Conservation (phyloP, 2,888 invertebrate species). For the Endotricha flammealis region DNA sequence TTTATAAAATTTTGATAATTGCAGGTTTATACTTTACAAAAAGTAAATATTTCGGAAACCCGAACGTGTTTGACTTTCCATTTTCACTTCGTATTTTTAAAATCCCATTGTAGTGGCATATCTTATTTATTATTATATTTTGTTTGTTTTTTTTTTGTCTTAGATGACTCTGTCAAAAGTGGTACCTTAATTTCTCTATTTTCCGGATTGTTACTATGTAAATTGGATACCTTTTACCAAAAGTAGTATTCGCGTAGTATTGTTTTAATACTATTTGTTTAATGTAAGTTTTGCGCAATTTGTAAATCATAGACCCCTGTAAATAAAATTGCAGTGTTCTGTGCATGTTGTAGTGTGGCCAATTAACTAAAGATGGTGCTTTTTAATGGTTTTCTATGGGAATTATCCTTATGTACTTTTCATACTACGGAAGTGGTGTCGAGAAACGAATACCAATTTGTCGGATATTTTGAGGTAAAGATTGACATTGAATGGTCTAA, state of each 20-base stretch:
- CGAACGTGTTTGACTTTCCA: too few species aligned
- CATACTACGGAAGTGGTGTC: too few species aligned
- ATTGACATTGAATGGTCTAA: too few species aligned
- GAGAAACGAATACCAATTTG: too few species aligned
- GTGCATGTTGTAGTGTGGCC: constrained; percentile 20
- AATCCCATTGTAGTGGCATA: constrained; percentile 8
- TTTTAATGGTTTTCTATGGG: too few species aligned
- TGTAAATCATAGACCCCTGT: constrained; percentile 10
- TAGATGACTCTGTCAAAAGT: constrained; percentile 60
- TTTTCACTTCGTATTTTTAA: too few species aligned
- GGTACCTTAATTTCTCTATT: constrained; percentile 73
- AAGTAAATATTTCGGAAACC: too few species aligned
- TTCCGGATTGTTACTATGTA: constrained; percentile 30
- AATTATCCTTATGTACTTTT: too few species aligned
- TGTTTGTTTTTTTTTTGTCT: constrained; percentile 23
- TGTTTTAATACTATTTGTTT: constrained; percentile 43
- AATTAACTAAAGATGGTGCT: too few species aligned
- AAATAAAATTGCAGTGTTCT: constrained; percentile 10
- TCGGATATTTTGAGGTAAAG: too few species aligned
- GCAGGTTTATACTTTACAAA: too few species aligned
- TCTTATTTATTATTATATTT: constrained; percentile 18
- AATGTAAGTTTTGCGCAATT: constrained; percentile 61
- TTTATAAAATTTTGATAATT: too few species aligned
- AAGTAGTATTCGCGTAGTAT: constrained; percentile 25
- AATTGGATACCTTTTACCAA: constrained; percentile 15